A percentile compares a stretch with the other conserved stretches of the same genome.
Conservation (phyloP, 2,888 invertebrate species). For the Tinea pellionella region DNA sequence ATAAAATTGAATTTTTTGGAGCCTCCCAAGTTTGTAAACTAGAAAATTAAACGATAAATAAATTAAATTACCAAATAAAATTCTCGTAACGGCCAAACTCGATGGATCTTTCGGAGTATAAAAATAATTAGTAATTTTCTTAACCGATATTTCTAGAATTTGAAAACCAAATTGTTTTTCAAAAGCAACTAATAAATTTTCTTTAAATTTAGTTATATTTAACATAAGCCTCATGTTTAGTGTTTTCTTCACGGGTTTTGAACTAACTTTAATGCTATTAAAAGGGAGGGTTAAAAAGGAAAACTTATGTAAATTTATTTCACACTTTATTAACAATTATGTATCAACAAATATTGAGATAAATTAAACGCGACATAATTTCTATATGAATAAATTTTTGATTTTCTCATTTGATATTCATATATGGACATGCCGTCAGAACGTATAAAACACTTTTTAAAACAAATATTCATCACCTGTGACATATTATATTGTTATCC, state of each 20-base stretch:
- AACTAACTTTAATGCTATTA: not conserved
- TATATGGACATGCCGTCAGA: not conserved
- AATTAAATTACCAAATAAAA: slow-evolving; percentile 78
- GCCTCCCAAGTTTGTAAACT: too few relatives aligned
- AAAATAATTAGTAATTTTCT: slow-evolving; percentile 65
- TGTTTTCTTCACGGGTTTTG: not conserved
- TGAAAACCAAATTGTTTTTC: slow-evolving; percentile 42
- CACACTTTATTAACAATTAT: too few relatives aligned
- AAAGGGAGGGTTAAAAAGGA: not conserved
- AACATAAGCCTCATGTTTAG: not conserved
- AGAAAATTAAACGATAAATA: too few relatives aligned
- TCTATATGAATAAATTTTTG: not conserved
- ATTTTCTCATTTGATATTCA: not conserved
- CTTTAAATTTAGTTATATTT: not conserved
- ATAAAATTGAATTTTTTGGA: too few relatives aligned
- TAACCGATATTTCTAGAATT: slow-evolving; percentile 34
- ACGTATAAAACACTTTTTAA: not conserved
- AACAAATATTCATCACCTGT: too few relatives aligned
- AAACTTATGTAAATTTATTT: not conserved
- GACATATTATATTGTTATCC: too few relatives aligned
- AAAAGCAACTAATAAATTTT: slow-evolving; percentile 21
- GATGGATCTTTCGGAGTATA: slow-evolving; percentile 78
- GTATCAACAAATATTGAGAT: too few relatives aligned
- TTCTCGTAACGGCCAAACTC: slow-evolving; percentile 80
- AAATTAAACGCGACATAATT: not conserved